Percentiles rank a stretch among this genome's conserved stretches.
These are phyloP conservation scores for Electrona antarctica DNA, from an alignment of 2,113 vertebrate species.

Conservation along the genomic window DNA sequence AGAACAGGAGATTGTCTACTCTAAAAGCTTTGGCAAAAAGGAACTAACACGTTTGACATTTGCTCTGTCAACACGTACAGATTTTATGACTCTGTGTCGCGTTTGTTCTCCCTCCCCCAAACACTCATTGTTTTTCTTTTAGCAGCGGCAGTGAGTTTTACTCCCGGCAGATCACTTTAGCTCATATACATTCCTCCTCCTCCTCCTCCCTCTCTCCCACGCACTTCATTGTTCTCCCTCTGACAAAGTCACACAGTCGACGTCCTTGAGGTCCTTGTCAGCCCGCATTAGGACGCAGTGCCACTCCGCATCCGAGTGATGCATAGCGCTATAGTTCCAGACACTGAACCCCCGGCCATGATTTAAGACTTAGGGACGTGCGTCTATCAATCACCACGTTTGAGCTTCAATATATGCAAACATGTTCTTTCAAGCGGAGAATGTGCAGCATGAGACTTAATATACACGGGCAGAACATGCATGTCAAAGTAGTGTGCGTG, in stretches of 20 bases:
- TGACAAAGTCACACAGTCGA: constrained; percentile 60
- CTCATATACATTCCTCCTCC: constrained; percentile 34
- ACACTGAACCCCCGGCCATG: constrained; percentile 43
- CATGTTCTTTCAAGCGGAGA: neutral
- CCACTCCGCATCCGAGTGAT: constrained; percentile 52
- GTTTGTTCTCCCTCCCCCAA: constrained; percentile 33
- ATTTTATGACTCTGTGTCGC: constrained; percentile 54
- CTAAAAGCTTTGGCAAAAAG: constrained; percentile 6
- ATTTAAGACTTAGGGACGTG: constrained; percentile 42
- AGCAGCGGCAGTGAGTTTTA: constrained; percentile 32
- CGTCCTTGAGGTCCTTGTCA: constrained; percentile 66
- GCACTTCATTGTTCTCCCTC: constrained; percentile 62
- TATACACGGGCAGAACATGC: constrained; percentile 38
- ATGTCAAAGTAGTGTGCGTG: constrained; percentile 26
- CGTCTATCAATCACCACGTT: constrained; percentile 57
- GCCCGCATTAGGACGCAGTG: constrained; percentile 59
- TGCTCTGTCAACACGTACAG: constrained; percentile 63
- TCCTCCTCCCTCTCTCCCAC: constrained; percentile 19
- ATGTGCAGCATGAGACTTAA: constrained; percentile 4
- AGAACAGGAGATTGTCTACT: constrained; percentile 40
- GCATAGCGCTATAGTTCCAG: constrained; percentile 36
- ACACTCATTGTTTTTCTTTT: constrained; percentile 56
- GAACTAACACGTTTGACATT: constrained; percentile 63
- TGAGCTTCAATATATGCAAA: constrained; percentile 44
- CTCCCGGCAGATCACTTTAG: constrained; percentile 46